A percentile compares a stretch with the other conserved stretches of the same genome.
These are phyloP conservation scores for Gymnosoma rotundatum DNA, from an alignment of 2,888 invertebrate species.

Conservation along the genomic window DNA sequence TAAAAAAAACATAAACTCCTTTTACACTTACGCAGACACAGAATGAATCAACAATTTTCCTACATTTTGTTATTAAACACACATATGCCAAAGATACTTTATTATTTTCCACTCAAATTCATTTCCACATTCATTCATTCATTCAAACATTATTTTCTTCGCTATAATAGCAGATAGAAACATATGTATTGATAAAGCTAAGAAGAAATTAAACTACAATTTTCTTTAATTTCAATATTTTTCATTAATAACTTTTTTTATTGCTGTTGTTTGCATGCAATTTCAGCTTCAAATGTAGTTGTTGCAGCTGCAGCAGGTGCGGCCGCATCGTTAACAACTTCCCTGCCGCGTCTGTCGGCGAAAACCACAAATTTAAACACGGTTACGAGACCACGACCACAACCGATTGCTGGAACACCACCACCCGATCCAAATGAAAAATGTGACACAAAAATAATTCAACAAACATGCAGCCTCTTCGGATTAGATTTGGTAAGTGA, in stretches of 20 bases:
- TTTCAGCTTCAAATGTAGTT: constrained; percentile 68
- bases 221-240: constrained; percentile 54
- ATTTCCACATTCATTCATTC: constrained; percentile 2
- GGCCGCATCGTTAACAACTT: constrained; percentile 58
- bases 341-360: constrained; percentile 79
- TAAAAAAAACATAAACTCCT: background rate
- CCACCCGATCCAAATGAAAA: constrained; percentile 92
- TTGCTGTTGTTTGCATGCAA: background rate
- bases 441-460: constrained; percentile 94
- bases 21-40: background rate
- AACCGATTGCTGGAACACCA: constrained; percentile 94
- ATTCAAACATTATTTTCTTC: constrained; percentile 20
- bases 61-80: constrained; percentile 4
- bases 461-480: constrained; percentile 94
- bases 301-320: constrained; percentile 69
- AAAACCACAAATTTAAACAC: constrained; percentile 82
- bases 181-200: background rate
- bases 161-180: background rate
- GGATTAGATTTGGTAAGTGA: constrained; percentile 91
- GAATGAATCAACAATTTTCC: background rate
- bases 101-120: background rate
- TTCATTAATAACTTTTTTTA: constrained; percentile 45
- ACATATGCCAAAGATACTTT: background rate
- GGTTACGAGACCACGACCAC: constrained; percentile 90
- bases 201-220: constrained; percentile 59